Base-by-base conservation (phyloP, 1,140 invertebrate genomes). In the Drosophila busckii region DNA sequence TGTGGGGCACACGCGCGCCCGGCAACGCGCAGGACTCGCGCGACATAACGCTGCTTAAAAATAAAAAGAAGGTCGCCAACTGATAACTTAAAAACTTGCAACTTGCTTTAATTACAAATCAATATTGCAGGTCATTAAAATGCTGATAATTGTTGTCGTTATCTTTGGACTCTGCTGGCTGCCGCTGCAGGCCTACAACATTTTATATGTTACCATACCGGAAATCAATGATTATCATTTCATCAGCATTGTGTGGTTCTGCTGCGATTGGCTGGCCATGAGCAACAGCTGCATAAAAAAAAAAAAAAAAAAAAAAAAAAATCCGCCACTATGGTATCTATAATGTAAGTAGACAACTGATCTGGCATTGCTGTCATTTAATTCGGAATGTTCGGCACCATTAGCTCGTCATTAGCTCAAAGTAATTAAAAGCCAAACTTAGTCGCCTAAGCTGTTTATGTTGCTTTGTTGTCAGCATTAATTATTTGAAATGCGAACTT, bases 181-280 rank as follows among this genome's bases (percentile, higher is more conserved):
- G 13, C 94, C 94, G 1, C 88, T 95, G 34, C 94, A 95, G 73
- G 91, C 90, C 10, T 96, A 94, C 85, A 93, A 92, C 87, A 90
- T 94, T 61, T 87, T 94, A 23, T 91, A 92, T 61, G 91, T 92
- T 29, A 91, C 92, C 28, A 91, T 92, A 69, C 91, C 91, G 13
- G 87, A 90, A 53, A 93, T 94, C 42, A 94, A 94, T 73, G 89
- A 91, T 91, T 94, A 93, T 84, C 88, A 89, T 52, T 94, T 93
- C 73, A 94, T 94, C 48, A 93, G 94, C 76, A 92, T 94, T 4
- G 90, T 94, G 35, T 94, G 91, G 89, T 95, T 96, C 80, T 94
- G 91, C 80, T 94, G 91, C 70, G 94, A 96, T 86, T 95, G 94
- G 93, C 86, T 96, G 54, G 94, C 94, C 0, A 95, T 95, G 94